Evolutionary conservation across 2,797 vertebrate species (phyloP).

Genomic region (Eulemur rubriventer): DNA sequence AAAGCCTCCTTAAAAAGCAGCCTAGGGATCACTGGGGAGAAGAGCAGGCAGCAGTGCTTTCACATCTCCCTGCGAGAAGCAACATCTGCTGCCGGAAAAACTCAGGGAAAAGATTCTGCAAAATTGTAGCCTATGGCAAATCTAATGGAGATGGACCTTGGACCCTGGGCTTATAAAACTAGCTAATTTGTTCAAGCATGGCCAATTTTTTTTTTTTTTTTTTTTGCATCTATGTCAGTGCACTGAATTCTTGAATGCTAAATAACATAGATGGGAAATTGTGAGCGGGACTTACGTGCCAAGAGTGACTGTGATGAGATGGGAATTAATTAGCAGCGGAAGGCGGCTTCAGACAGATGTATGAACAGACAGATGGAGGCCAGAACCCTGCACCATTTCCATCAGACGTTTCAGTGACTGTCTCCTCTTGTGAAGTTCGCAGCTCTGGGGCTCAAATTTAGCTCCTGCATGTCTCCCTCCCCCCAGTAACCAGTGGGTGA

Average conservation of each 20-base stretch:
- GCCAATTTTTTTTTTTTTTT: not conserved
- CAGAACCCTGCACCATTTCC: not conserved
- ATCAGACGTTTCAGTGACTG: not conserved
- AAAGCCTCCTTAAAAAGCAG: slow-evolving; percentile 65
- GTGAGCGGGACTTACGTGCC: not conserved
- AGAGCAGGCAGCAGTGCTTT: slow-evolving; percentile 41
- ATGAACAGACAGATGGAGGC: not conserved
- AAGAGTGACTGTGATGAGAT: not conserved
- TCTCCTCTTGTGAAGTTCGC: not conserved
- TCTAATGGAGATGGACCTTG: not conserved
- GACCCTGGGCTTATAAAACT: not conserved
- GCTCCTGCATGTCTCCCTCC: not conserved
- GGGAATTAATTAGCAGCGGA: slow-evolving; percentile 30
- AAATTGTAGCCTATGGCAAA: not conserved
- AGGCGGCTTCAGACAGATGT: not conserved
- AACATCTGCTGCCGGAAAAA: slow-evolving; percentile 39
- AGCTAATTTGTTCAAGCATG: not conserved
- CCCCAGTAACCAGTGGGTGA: not conserved
- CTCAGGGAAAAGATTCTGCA: not conserved
- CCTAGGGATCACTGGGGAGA: slow-evolving; percentile 11
- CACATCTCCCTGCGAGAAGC: not conserved
- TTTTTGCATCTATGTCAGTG: not conserved
- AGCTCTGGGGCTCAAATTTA: not conserved
- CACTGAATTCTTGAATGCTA: not conserved
- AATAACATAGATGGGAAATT: not conserved